phyloP scores from a whole-genome alignment of 2,113 vertebrate genomes.

The Ariopsis seemanni region DNA sequence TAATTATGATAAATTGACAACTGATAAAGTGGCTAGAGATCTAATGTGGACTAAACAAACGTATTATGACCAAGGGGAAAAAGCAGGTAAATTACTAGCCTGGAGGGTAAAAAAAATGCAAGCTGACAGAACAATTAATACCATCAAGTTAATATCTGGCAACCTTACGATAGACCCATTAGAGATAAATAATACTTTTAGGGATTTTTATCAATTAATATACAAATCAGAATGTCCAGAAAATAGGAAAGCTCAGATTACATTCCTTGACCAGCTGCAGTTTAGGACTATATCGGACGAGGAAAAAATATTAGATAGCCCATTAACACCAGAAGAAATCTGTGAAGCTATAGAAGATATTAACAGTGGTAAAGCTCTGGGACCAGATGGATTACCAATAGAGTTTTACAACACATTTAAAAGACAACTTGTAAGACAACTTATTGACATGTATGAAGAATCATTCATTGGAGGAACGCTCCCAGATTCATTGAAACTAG shows the following conservation, averaged over 20 bases:
- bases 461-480: not conserved
- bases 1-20: too few species aligned
- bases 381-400: slow-evolving; percentile 20
- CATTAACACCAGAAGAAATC: not conserved
- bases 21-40: not conserved
- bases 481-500: not conserved
- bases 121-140: too few species aligned
- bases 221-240: slow-evolving; percentile 1
- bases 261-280: not conserved
- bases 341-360: slow-evolving; percentile 16
- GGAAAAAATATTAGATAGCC: not conserved
- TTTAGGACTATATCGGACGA: not conserved
- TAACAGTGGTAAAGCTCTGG: slow-evolving; percentile 27
- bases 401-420: slow-evolving; percentile 34
- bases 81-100: too few species aligned
- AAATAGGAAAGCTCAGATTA: not conserved
- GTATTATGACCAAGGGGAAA: not conserved
- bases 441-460: slow-evolving; percentile 10
- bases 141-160: too few species aligned
- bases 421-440: slow-evolving; percentile 19
- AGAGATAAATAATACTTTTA: slow-evolving; percentile 43
- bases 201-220: slow-evolving; percentile 7
- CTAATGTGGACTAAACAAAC: too few species aligned
- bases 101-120: too few species aligned
- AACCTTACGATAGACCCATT: not conserved